Evolutionary conservation across 2,113 vertebrate species (phyloP).

Genomic region (Talpa occidentalis): DNA sequence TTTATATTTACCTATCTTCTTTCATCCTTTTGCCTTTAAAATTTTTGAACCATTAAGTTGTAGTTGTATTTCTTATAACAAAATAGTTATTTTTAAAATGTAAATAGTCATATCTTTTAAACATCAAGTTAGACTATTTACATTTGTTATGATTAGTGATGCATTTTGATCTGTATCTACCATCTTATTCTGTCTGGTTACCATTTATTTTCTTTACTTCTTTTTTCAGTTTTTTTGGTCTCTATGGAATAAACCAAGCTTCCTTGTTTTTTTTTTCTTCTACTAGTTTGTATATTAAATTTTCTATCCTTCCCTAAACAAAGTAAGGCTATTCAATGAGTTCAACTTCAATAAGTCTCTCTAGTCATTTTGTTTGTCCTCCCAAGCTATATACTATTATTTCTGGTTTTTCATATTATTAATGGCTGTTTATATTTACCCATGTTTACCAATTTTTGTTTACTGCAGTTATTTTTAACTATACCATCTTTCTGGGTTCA

Average conservation of each 20-base stretch:
- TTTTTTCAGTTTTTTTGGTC: not conserved
- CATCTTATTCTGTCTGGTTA: not conserved
- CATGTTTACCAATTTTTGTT: not conserved
- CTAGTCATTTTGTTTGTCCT: not conserved
- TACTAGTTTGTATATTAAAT: not conserved
- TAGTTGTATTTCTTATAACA: not conserved
- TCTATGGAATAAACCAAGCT: not conserved
- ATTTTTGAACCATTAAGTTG: not conserved
- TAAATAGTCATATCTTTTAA: constrained; percentile 40
- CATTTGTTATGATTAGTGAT: not conserved
- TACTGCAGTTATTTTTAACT: not conserved
- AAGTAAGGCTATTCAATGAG: not conserved
- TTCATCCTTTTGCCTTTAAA: not conserved
- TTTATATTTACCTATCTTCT: not conserved
- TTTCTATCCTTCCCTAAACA: not conserved
- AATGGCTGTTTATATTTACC: not conserved
- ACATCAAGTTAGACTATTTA: not conserved
- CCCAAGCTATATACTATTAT: not conserved
- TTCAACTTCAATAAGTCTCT: not conserved
- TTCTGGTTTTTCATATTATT: not conserved
- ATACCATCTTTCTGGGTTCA: not conserved
- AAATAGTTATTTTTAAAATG: not conserved
- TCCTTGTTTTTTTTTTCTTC: not conserved
- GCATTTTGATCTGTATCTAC: not conserved
- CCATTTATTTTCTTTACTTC: not conserved